Conservation (phyloP, 2,888 invertebrate species). For the Magallana nippona region DNA sequence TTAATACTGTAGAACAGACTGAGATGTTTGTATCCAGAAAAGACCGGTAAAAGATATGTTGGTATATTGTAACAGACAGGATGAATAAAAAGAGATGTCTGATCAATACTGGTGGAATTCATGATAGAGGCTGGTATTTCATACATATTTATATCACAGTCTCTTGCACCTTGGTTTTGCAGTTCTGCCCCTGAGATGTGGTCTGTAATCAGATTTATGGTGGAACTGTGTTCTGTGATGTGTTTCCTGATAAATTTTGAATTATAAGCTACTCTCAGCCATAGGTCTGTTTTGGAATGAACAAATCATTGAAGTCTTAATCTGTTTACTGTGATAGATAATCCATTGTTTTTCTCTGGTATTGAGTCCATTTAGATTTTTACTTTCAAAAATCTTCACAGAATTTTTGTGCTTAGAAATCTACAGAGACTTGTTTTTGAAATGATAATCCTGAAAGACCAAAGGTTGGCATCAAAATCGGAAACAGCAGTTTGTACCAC, state of each 20-base stretch:
- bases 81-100: slow-evolving; percentile 6
- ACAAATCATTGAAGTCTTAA: not conserved
- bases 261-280: not conserved
- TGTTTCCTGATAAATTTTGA: slow-evolving; percentile 28
- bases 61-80: slow-evolving; percentile 22
- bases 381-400: not conserved
- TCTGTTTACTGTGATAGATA: not conserved
- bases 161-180: slow-evolving; percentile 10
- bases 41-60: slow-evolving; percentile 18
- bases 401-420: not conserved
- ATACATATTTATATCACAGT: slow-evolving; percentile 29
- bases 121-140: slow-evolving; percentile 21
- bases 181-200: slow-evolving; percentile 16
- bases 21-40: not conserved
- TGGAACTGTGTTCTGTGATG: slow-evolving; percentile 1
- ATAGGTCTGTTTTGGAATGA: not conserved
- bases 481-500: not conserved
- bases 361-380: not conserved
- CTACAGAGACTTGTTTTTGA: too few relatives aligned
- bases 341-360: not conserved
- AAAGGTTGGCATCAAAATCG: too few relatives aligned
- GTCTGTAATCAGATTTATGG: slow-evolving; percentile 30
- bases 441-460: too few relatives aligned
- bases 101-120: slow-evolving; percentile 2
- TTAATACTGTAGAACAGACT: not conserved